phyloP scores from a whole-genome alignment of 2,888 invertebrate species.

The Erpobdella octoculata region DNA sequence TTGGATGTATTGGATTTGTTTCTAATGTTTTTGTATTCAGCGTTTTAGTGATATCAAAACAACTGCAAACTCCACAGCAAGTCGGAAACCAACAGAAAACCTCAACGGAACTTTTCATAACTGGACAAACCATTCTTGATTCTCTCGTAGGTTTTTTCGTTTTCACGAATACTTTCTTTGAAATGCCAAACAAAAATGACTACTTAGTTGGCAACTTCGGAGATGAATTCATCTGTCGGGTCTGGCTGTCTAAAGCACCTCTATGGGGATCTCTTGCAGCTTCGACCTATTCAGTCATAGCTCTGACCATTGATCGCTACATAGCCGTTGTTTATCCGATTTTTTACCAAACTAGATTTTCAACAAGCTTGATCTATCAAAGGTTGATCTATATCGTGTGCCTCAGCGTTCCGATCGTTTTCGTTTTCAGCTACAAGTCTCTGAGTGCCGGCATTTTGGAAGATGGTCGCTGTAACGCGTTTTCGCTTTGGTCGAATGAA shows the following conservation, averaged over 20 bases:
- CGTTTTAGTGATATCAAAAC: not conserved
- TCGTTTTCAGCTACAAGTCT: not conserved
- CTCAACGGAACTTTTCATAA: not conserved
- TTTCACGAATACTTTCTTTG: not conserved
- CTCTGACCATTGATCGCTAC: not conserved
- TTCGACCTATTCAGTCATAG: not conserved
- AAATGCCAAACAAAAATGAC: not conserved
- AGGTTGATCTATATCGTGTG: not conserved
- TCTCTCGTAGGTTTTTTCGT: not conserved
- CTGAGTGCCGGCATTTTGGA: not conserved
- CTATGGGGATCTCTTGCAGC: not conserved
- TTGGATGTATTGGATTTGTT: not conserved
- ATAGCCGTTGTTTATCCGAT: conserved; percentile 3
- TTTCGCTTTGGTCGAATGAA: not conserved
- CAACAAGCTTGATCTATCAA: not conserved
- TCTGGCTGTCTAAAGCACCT: not conserved
- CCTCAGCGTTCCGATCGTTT: not conserved
- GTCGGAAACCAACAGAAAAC: not conserved
- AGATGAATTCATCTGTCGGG: not conserved
- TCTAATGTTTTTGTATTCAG: not conserved
- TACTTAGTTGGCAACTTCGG: not conserved
- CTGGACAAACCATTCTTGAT: not conserved
- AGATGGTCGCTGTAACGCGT: not conserved
- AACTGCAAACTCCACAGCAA: too few species aligned
- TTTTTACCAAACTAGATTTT: not conserved